Evolutionary conservation across 2,113 vertebrate species (phyloP).

Genomic region (Scomber colias): DNA sequence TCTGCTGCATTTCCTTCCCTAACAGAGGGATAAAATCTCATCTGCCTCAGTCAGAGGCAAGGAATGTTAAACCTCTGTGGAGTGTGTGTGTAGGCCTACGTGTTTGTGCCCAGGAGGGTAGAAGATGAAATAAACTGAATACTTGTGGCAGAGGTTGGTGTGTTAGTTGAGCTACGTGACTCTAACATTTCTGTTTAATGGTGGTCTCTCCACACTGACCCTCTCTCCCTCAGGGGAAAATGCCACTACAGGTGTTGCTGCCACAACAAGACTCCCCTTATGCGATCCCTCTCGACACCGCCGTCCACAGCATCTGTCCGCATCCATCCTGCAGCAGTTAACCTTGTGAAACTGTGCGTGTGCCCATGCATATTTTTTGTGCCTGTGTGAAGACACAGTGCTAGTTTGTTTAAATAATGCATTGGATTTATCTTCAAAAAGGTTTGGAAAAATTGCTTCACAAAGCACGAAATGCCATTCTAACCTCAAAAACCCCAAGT

Average conservation of each 20-base stretch:
- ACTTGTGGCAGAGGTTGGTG: conserved; percentile 22
- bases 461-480: background rate
- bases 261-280: conserved; percentile 21
- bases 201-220: background rate
- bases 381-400: too few species aligned
- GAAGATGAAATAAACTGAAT: background rate
- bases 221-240: conserved; percentile 30
- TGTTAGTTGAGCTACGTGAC: background rate
- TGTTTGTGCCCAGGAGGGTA: background rate
- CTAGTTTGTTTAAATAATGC: background rate
- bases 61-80: background rate
- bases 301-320: conserved; percentile 45
- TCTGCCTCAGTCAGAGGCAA: conserved; percentile 35
- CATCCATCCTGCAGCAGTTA: conserved; percentile 50
- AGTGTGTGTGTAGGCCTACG: background rate
- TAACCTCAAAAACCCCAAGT: background rate
- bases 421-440: background rate
- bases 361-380: background rate
- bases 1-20: conserved; percentile 55
- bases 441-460: background rate
- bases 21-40: conserved; percentile 57
- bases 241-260: conserved; percentile 32
- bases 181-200: background rate
- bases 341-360: conserved; percentile 39
- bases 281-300: conserved; percentile 23